Base-by-base conservation (phyloP, 2,888 invertebrate genomes). In the Cephalotes varians region DNA sequence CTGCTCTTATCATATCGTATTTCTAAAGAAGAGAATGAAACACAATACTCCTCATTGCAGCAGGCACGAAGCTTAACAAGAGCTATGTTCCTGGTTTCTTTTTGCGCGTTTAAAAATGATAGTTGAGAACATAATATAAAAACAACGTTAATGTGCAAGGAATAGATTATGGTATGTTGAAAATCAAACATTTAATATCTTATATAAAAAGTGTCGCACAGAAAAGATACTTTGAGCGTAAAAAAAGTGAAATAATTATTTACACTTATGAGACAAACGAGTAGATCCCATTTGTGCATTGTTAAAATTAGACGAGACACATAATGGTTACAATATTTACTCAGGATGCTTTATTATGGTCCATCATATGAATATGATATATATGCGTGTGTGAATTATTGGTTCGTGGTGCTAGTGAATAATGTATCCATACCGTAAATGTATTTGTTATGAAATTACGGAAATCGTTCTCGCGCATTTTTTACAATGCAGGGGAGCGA, bases 321-420 rank as follows among this genome's bases (percentile, higher is more conserved):
- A 90, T 92, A 93, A 94, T 94, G 91, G 91, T 94, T 93, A 94
- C 94, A 94, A 95, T 95, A 95, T 94, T 94, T 94, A 94, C 94
- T 95, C 94, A 94, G 94, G 94, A 94, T 94, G 93, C 93, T 94
- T 94, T 93, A 92, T 94, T 94, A 94, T 92, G 87, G 89, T 89
- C 91, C 91, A 89, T 89, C 91, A 89, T 88, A 91, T 87, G 87
- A 84, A 85, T 83, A 87, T 87, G 85, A 88, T 91, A 87, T 90
- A 87, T 90, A 88, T 90, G 90, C 88, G 91, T 92, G 90, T 93
- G 91, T 93, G 92, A 93, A 92, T 93, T 92, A 92, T 92, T 92
- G 91, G 91, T 93, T 93, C 90, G 93, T 92, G 94, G 93, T 93
- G 93, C 93, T 94, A 94, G 92, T 86, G 89, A 91, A 87, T 90